phyloP scores from a whole-genome alignment of 2,113 vertebrate species.

The Ellobius talpinus region DNA sequence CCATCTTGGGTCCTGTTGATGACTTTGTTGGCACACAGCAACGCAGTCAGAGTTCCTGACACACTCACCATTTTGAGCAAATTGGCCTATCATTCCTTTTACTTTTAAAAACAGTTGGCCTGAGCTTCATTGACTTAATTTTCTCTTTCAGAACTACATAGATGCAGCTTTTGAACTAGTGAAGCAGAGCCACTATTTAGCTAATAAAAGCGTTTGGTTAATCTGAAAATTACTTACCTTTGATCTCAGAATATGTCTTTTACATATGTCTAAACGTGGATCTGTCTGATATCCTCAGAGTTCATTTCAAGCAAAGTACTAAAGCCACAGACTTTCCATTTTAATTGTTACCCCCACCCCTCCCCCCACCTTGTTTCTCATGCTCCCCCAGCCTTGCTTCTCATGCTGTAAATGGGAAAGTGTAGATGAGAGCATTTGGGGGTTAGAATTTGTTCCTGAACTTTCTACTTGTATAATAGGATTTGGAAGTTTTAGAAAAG shows the following conservation, averaged over 20 bases:
- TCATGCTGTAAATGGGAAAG: background rate
- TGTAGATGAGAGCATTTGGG: background rate
- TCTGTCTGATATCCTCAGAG: background rate
- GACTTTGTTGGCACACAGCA: constrained; percentile 44
- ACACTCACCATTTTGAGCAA: constrained; percentile 31
- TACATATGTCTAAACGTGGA: constrained; percentile 19
- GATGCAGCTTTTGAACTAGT: constrained; percentile 5
- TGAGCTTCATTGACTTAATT: constrained; percentile 30
- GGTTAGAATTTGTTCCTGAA: background rate
- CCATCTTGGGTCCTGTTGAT: background rate
- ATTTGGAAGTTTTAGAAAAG: constrained; percentile 4
- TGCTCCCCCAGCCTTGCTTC: too few relatives aligned
- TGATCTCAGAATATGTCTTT: constrained; percentile 37
- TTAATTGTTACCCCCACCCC: background rate
- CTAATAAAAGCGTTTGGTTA: constrained; percentile 47
- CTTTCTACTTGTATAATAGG: background rate
- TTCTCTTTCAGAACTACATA: constrained; percentile 29
- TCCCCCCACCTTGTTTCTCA: background rate
- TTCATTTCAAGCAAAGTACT: constrained; percentile 63
- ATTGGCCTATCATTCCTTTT: background rate
- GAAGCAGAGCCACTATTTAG: background rate
- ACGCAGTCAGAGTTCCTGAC: constrained; percentile 23
- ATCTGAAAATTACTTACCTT: constrained; percentile 58
- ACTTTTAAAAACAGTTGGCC: constrained; percentile 39
- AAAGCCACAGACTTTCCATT: background rate